Evolutionary conservation across 2,888 invertebrate species (phyloP).

Genomic region (Caenorhabditis angaria): DNA sequence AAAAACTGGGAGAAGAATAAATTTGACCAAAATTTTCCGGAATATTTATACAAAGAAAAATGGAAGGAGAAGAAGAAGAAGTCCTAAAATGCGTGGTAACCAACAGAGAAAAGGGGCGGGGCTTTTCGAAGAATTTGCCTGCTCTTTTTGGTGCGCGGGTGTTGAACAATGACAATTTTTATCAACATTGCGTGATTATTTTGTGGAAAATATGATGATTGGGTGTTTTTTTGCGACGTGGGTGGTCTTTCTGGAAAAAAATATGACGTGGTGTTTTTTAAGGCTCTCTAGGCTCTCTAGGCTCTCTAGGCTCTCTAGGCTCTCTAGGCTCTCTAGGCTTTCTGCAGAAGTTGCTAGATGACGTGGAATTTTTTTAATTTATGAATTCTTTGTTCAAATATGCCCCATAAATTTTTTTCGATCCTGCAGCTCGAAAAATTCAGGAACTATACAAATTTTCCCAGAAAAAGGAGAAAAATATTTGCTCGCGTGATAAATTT

Average conservation of each 20-base stretch:
- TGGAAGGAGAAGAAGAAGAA: background rate
- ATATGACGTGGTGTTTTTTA: background rate
- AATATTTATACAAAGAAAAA: background rate
- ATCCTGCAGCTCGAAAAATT: too few relatives aligned
- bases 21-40: background rate
- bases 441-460: too few relatives aligned
- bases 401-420: too few relatives aligned
- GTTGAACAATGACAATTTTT: background rate
- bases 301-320: too few relatives aligned
- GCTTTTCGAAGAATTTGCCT: background rate
- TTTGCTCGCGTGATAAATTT: too few relatives aligned
- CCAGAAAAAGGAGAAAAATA: too few relatives aligned
- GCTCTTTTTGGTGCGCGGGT: background rate
- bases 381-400: too few relatives aligned
- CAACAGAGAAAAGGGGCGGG: background rate
- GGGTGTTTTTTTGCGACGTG: background rate
- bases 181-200: too few relatives aligned
- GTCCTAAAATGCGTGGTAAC: slow-evolving; percentile 1
- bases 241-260: background rate
- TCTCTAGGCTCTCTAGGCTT: too few relatives aligned
- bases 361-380: too few relatives aligned
- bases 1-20: background rate
- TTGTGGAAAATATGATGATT: background rate
- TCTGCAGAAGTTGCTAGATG: too few relatives aligned
- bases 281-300: too few relatives aligned